A percentile compares a stretch with the other conserved stretches of the same genome.
These are phyloP conservation scores for Griposia aprilina DNA, from an alignment of 2,888 invertebrate genomes.

Conservation along the genomic window DNA sequence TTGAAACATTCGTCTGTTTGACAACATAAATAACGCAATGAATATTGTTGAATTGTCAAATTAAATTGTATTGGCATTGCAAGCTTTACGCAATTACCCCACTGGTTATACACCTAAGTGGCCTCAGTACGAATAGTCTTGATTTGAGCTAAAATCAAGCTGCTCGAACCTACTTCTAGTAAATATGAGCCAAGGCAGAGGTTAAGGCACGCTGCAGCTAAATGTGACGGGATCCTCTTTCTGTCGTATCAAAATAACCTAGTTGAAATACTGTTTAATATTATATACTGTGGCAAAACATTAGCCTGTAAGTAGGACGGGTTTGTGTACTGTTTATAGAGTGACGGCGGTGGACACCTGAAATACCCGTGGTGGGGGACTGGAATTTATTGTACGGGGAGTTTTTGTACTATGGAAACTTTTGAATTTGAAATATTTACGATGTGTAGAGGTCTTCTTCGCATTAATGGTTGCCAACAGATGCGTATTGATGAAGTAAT, in stretches of 20 bases:
- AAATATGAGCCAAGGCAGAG: background rate
- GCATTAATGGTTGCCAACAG: background rate
- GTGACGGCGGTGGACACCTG: conserved; percentile 43
- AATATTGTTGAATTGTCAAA: background rate
- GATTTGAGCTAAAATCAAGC: background rate
- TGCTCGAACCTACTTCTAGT: background rate
- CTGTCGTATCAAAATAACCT: background rate
- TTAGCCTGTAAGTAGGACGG: conserved; percentile 45
- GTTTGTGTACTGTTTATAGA: conserved; percentile 54
- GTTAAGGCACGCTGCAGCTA: background rate
- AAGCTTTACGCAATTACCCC: background rate
- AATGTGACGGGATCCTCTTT: background rate
- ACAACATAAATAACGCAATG: background rate
- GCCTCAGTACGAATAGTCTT: background rate
- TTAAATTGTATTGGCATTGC: background rate
- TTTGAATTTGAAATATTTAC: conserved; percentile 1
- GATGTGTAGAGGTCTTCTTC: background rate
- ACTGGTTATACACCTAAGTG: too few relatives aligned
- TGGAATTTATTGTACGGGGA: conserved; percentile 24
- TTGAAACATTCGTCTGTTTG: background rate
- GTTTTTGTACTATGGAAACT: conserved; percentile 18
- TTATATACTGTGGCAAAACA: conserved; percentile 32
- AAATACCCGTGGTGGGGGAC: conserved; percentile 19
- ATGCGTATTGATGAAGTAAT: background rate
- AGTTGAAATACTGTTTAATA: conserved; percentile 23